Evolutionary conservation across 2,888 invertebrate genomes (phyloP).

Genomic region (Plebejus argus): DNA sequence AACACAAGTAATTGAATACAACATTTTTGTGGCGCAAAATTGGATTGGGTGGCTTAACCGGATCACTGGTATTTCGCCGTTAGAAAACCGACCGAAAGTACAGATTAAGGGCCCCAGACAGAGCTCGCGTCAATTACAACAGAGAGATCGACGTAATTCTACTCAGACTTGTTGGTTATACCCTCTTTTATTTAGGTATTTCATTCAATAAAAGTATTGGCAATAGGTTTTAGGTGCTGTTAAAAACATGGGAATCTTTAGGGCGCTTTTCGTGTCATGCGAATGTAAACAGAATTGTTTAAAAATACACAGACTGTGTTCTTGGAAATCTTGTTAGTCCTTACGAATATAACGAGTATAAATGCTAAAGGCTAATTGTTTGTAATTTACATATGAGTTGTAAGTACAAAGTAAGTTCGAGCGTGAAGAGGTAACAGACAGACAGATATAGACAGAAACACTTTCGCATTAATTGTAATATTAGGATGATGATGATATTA

Average conservation of each 20-base stretch:
- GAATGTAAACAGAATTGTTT: neutral
- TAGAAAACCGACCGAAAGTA: constrained; percentile 38
- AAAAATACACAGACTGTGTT: neutral
- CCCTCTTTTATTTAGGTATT: neutral
- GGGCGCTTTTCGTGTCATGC: too few relatives aligned
- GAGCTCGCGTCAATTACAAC: constrained; percentile 21
- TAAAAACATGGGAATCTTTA: neutral
- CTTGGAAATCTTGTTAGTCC: neutral
- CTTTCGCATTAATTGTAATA: too few relatives aligned
- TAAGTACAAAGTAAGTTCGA: too few relatives aligned
- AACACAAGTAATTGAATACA: constrained; percentile 26
- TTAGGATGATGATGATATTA: too few relatives aligned
- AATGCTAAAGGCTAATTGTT: constrained; percentile 13
- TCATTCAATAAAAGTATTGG: neutral
- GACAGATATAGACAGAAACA: too few relatives aligned
- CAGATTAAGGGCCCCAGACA: constrained; percentile 28
- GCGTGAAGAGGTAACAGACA: too few relatives aligned
- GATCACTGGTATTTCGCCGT: constrained; percentile 43
- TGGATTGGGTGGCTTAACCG: constrained; percentile 33
- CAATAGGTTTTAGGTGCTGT: neutral
- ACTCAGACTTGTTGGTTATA: neutral
- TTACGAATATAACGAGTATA: neutral
- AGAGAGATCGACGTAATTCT: neutral
- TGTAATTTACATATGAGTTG: constrained; percentile 11
- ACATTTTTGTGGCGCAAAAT: constrained; percentile 25